These are phyloP conservation scores for Noctua pronuba DNA, from an alignment of 2,888 invertebrate species.

Conservation along the genomic window DNA sequence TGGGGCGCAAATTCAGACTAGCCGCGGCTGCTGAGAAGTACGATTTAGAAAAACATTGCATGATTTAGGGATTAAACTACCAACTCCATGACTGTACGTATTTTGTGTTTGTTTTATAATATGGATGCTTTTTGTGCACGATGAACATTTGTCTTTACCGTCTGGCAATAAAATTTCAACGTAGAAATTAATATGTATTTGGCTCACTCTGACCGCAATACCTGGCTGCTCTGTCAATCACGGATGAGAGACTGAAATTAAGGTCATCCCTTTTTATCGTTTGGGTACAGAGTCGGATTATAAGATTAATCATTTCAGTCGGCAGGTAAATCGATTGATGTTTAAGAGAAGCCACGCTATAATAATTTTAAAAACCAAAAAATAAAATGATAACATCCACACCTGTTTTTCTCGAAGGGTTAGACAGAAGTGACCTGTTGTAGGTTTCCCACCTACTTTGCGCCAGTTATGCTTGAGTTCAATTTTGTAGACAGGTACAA, in stretches of 20 bases:
- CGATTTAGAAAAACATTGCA: background rate
- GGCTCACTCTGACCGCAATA: background rate
- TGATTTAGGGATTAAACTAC: background rate
- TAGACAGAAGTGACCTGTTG: background rate
- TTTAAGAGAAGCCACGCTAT: background rate
- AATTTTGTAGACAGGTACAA: background rate
- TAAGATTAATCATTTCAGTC: slow-evolving; percentile 3
- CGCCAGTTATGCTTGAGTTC: background rate
- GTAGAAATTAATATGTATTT: background rate
- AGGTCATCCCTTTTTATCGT: slow-evolving; percentile 36
- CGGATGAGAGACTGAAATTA: slow-evolving; percentile 15
- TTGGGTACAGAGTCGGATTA: slow-evolving; percentile 20
- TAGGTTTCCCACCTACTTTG: background rate
- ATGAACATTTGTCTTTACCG: background rate
- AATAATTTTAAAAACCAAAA: background rate
- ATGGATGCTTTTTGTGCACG: background rate
- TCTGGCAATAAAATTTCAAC: background rate
- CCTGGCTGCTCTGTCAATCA: slow-evolving; percentile 13
- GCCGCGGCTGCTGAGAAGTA: background rate
- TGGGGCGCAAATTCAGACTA: background rate
- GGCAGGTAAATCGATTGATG: background rate
- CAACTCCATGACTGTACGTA: background rate
- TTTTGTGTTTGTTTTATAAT: background rate
- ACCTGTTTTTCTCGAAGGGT: background rate
- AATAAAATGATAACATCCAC: background rate